phyloP scores from a whole-genome alignment of 2,797 vertebrate genomes.

The Notolepis coatsorum region DNA sequence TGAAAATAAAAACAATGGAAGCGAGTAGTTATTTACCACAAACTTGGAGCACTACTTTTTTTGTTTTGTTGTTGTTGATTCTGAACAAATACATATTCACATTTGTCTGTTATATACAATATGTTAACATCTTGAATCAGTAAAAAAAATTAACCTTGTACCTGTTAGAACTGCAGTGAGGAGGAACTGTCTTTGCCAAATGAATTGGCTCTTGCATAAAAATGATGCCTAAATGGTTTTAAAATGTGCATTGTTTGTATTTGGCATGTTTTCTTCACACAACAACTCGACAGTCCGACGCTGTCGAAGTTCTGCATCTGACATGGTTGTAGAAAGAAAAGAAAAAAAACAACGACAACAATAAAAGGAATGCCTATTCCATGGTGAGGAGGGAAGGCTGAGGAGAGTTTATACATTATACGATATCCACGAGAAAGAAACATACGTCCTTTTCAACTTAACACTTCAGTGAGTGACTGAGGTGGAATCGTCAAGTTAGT shows the following conservation, averaged over 20 bases:
- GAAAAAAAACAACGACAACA: no score
- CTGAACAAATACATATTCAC: slow-evolving; percentile 85
- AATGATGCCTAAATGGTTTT: slow-evolving; percentile 29
- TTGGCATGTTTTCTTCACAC: slow-evolving; percentile 71
- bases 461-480: slow-evolving; percentile 12
- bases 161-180: slow-evolving; percentile 67
- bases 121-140: slow-evolving; percentile 74
- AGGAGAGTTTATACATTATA: slow-evolving; percentile 17
- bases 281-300: slow-evolving; percentile 34
- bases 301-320: slow-evolving; percentile 48
- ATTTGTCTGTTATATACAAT: slow-evolving; percentile 85
- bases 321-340: slow-evolving; percentile 39
- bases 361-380: slow-evolving; percentile 70
- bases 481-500: slow-evolving; percentile 40
- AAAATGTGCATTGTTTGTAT: slow-evolving; percentile 65
- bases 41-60: slow-evolving; percentile 78
- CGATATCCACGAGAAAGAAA: background rate
- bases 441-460: background rate
- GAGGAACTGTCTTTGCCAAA: slow-evolving; percentile 58
- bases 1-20: slow-evolving; percentile 74
- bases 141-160: slow-evolving; percentile 75
- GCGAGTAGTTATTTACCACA: slow-evolving; percentile 81
- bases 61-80: slow-evolving; percentile 64
- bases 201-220: slow-evolving; percentile 73
- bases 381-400: slow-evolving; percentile 36